These are phyloP conservation scores for Oncorhynchus gorbuscha DNA, from an alignment of 2,113 vertebrate genomes.

Conservation along the genomic window DNA sequence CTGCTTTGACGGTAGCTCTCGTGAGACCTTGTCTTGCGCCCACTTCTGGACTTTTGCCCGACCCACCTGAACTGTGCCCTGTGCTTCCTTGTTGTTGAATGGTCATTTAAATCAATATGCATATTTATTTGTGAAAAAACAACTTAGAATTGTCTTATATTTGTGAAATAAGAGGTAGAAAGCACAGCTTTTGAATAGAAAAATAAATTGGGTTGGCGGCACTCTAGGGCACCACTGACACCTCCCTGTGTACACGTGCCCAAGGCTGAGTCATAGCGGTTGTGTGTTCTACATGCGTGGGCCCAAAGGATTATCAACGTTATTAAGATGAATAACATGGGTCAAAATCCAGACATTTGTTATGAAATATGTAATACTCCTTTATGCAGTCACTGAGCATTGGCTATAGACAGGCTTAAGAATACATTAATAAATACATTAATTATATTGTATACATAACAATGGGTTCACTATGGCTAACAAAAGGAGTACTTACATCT, in stretches of 20 bases:
- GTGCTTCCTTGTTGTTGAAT: no score
- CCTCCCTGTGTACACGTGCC: no score
- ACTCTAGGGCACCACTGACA: not conserved
- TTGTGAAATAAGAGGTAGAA: not conserved
- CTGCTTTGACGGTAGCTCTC: constrained; percentile 1
- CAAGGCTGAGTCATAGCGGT: no score
- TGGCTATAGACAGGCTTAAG: constrained; percentile 43
- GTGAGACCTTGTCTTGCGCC: not conserved
- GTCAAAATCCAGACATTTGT: not conserved
- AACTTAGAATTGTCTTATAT: no score
- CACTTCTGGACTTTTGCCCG: no score
- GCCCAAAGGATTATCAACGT: not conserved
- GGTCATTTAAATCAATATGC: no score
- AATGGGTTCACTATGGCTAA: constrained; percentile 9
- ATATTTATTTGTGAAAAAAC: no score
- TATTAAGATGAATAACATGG: not conserved
- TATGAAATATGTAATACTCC: no score
- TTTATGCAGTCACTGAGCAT: constrained; percentile 11
- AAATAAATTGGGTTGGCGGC: not conserved
- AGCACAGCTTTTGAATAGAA: not conserved
- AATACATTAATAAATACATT: constrained; percentile 22
- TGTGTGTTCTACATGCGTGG: not conserved
- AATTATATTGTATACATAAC: constrained; percentile 44
- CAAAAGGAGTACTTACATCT: not conserved
- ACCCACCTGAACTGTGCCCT: no score